Evolutionary conservation across 2,797 vertebrate species (phyloP).

Genomic region (Sebastes minor): DNA sequence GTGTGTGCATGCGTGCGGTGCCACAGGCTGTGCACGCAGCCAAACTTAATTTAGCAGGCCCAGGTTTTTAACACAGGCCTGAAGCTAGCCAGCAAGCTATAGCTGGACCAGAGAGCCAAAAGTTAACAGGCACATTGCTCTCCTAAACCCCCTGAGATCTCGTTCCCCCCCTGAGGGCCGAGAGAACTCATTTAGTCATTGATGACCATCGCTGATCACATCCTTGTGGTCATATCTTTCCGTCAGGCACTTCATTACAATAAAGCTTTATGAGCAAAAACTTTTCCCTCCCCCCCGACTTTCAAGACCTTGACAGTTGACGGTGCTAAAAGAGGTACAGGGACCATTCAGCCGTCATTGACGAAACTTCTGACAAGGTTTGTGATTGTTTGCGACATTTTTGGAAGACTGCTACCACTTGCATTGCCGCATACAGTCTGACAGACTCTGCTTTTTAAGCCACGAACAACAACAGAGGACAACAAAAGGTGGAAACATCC

Average conservation of each 20-base stretch:
- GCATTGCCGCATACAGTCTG: conserved; percentile 20
- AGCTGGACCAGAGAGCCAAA: conserved; percentile 70
- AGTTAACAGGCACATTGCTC: conserved; percentile 74
- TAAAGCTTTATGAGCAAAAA: conserved; percentile 74
- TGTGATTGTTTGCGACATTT: conserved; percentile 49
- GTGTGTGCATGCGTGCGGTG: conserved; percentile 46
- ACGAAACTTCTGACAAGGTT: conserved; percentile 44
- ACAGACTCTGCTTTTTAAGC: conserved; percentile 50
- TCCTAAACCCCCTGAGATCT: conserved; percentile 67
- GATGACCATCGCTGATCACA: conserved; percentile 77
- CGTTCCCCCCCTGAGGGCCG: conserved; percentile 51
- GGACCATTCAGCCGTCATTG: conserved; percentile 40
- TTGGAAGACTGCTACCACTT: conserved; percentile 23
- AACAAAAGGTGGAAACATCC: conserved; percentile 39
- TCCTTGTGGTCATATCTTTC: conserved; percentile 75
- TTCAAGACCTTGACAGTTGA: conserved; percentile 70
- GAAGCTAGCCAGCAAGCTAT: conserved; percentile 70
- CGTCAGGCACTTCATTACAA: conserved; percentile 73
- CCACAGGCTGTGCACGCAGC: conserved; percentile 79
- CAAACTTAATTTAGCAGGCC: conserved; percentile 82
- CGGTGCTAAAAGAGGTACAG: conserved; percentile 30
- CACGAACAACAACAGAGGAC: conserved; percentile 48
- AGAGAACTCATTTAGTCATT: conserved; percentile 79
- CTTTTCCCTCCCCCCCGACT: conserved; percentile 37
- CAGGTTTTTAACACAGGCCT: conserved; percentile 76